Conservation (phyloP, 1,140 invertebrate genomes). For the Penaeus chinensis region DNA sequence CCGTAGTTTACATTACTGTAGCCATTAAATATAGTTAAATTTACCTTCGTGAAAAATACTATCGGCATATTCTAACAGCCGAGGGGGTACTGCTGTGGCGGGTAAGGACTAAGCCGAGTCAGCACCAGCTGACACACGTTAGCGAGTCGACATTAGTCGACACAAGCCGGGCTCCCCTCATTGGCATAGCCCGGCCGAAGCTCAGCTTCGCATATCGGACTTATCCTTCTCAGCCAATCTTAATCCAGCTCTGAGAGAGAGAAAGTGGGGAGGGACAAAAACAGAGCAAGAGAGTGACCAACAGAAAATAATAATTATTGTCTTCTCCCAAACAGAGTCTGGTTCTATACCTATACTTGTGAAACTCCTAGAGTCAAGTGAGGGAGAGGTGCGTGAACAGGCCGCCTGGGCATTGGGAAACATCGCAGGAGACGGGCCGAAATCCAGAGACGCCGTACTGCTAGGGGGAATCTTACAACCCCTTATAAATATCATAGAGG, state of each 20-base stretch:
- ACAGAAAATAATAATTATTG: no score
- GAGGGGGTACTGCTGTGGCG: no score
- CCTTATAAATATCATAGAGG: neutral
- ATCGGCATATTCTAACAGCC: no score
- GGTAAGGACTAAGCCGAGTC: no score
- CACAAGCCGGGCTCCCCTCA: no score
- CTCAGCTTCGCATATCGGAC: no score
- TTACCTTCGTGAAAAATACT: no score
- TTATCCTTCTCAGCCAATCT: neutral
- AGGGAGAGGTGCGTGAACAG: slow-evolving; percentile 90
- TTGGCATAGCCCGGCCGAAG: no score
- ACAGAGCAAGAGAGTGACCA: neutral
- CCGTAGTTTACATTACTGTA: no score
- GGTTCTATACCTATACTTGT: slow-evolving; percentile 92
- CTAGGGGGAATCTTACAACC: slow-evolving; percentile 73
- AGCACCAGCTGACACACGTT: no score
- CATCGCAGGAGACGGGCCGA: slow-evolving; percentile 79
- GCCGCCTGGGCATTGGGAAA: slow-evolving; percentile 99
- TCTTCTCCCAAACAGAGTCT: slow-evolving; percentile 73
- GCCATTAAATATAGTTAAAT: no score
- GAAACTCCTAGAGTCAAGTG: slow-evolving; percentile 33
- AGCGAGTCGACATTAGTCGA: no score
- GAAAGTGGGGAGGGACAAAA: neutral
- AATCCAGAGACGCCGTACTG: slow-evolving; percentile 82
- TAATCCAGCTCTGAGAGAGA: neutral